phyloP scores from a whole-genome alignment of 2,113 vertebrate genomes.

The Mus pahari region DNA sequence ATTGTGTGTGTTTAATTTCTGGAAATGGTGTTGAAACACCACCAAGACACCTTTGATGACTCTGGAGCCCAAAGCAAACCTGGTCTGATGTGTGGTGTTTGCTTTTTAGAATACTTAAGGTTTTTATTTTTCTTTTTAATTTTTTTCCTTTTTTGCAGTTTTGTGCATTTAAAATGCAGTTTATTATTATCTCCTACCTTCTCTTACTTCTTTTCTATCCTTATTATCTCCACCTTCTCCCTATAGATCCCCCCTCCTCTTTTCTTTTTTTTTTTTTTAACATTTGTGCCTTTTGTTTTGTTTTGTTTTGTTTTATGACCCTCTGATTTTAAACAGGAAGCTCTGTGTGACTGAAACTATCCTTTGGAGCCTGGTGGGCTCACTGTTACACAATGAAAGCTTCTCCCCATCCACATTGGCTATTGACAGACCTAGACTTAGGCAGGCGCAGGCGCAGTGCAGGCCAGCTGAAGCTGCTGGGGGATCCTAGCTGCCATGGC shows the following conservation, averaged over 20 bases:
- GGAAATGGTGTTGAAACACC: constrained; percentile 30
- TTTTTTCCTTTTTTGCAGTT: not conserved
- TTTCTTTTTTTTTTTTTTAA: not conserved
- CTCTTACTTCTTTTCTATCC: not conserved
- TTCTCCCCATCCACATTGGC: not conserved
- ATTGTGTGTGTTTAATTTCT: constrained; percentile 52
- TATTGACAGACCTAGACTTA: not conserved
- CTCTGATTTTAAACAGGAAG: not conserved
- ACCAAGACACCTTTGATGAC: not conserved
- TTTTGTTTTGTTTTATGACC: not conserved
- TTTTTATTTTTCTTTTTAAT: not conserved
- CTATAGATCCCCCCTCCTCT: not conserved
- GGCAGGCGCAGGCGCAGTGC: too few relatives aligned
- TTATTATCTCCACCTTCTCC: not conserved
- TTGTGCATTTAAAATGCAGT: too few relatives aligned
- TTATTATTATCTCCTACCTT: not conserved
- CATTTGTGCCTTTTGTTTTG: too few relatives aligned
- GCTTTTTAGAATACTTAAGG: not conserved
- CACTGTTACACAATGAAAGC: not conserved
- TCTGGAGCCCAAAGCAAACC: not conserved
- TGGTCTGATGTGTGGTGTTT: not conserved
- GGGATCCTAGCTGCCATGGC: not conserved
- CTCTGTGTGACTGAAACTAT: not conserved
- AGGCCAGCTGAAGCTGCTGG: not conserved
- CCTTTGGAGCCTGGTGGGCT: not conserved